phyloP scores from a whole-genome alignment of 2,113 vertebrate species.

The Aphelocoma coerulescens region DNA sequence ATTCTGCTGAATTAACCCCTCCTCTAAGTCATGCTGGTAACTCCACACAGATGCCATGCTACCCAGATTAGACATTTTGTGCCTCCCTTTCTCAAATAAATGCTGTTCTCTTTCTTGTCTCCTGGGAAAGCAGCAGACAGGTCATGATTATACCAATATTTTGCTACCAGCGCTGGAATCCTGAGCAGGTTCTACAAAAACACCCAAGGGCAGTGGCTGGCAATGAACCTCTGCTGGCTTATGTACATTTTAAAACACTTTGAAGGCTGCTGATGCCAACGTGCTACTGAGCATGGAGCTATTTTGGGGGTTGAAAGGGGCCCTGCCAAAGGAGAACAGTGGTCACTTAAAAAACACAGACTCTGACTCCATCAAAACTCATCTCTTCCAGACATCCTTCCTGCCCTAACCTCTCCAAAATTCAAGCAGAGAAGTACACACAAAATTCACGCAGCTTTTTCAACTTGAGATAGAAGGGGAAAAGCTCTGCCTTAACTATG shows the following conservation, averaged over 20 bases:
- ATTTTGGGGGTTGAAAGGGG: not conserved
- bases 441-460: not conserved
- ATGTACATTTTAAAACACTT: not conserved
- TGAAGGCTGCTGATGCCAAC: not conserved
- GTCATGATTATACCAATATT: not conserved
- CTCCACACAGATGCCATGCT: fast-evolving
- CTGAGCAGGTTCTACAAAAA: not conserved
- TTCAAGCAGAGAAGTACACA: not conserved
- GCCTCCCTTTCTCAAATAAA: not conserved
- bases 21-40: not conserved
- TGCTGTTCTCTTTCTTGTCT: not conserved
- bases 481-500: not conserved
- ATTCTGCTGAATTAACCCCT: not conserved
- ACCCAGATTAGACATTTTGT: not conserved
- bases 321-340: not conserved
- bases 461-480: not conserved
- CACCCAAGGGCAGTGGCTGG: not conserved
- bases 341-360: not conserved
- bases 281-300: not conserved
- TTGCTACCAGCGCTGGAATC: not conserved
- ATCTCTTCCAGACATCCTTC: not conserved
- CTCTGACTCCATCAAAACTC: not conserved
- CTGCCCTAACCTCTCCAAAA: not conserved
- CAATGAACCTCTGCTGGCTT: not conserved
- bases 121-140: not conserved